Percentiles rank a stretch among this genome's conserved stretches.
phyloP scores from a whole-genome alignment of 2,888 invertebrate genomes.

The Pristionchus entomophagus region DNA sequence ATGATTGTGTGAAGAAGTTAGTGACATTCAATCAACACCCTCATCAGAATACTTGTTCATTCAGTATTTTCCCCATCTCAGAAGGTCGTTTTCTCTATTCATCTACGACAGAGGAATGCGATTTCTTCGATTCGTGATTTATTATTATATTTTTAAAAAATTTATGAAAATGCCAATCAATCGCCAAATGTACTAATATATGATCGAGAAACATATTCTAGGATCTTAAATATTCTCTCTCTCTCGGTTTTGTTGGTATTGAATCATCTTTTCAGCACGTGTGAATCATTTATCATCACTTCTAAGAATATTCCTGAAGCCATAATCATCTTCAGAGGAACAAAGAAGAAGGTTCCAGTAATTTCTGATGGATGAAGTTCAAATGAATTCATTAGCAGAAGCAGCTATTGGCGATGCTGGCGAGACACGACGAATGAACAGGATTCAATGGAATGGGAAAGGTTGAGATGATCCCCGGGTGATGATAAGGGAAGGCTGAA shows the following conservation, averaged over 20 bases:
- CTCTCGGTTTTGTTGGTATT: too few species aligned
- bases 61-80: background rate
- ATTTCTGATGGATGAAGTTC: too few species aligned
- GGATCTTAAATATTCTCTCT: too few species aligned
- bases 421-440: conserved; percentile 55
- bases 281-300: conserved; percentile 54
- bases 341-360: conserved; percentile 52
- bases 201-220: too few species aligned
- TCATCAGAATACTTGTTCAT: too few species aligned
- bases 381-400: conserved; percentile 50
- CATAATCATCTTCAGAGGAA: conserved; percentile 64
- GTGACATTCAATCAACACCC: background rate
- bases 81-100: background rate
- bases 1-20: background rate
- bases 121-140: background rate
- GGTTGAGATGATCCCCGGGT: conserved; percentile 43
- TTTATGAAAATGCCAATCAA: background rate
- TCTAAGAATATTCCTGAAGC: conserved; percentile 52
- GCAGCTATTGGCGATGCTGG: conserved; percentile 67
- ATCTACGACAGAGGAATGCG: background rate
- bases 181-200: too few species aligned
- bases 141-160: background rate
- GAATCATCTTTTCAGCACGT: conserved; percentile 49
- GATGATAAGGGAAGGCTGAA: conserved; percentile 51
- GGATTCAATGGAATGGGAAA: conserved; percentile 69